Base-by-base conservation (phyloP, 2,888 invertebrate species). In the Endotricha flammealis region DNA sequence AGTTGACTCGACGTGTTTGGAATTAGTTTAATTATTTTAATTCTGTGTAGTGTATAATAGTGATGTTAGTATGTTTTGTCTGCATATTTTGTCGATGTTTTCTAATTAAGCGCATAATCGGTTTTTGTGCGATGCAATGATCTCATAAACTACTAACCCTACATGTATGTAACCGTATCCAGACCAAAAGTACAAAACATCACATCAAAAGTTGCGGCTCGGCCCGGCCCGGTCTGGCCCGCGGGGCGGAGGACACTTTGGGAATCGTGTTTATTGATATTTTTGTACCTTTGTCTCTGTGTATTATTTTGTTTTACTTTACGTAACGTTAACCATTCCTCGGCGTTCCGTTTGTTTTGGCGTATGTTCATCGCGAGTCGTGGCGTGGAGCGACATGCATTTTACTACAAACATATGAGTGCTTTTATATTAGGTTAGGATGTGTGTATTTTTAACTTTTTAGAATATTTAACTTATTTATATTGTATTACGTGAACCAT, bases 401-500 rank as follows among this genome's bases (percentile, higher is more conserved):
- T 64, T 62, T 37, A 64, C 60, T 58, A 68, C 68, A 69, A 67
- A 74, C 64, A 67, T 66, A 69, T 68, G 80, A 79, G 76, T 82
- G 86, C 76, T 83, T 85, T 86, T 85, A 69, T 74, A 79, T 81
- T 85, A 85, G 83, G 79, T 83, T 85, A 83, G 71, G 83, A 68
- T 56, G 86, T 83, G 86, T 86, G 86, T 86, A 86, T 81, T 85
- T 85, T 85, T 82, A 85, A 85, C 75, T 71, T 85, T 81, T 83
- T 86, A 85, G 85, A 83, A 77, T 85, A 83, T 85, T 85, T 83
- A 85, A 85, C 85, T 86, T 86, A 86, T 86, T 86, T 85, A 79
- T 80, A 82, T 81, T 79, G 79, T 81, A 85, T 85, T 83, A 80
- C 74, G 77, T 81, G 82, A 78, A 79, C 67, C 70, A 77, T 77